Conservation (phyloP, 2,113 vertebrate genomes). For the Excalfactoria chinensis region DNA sequence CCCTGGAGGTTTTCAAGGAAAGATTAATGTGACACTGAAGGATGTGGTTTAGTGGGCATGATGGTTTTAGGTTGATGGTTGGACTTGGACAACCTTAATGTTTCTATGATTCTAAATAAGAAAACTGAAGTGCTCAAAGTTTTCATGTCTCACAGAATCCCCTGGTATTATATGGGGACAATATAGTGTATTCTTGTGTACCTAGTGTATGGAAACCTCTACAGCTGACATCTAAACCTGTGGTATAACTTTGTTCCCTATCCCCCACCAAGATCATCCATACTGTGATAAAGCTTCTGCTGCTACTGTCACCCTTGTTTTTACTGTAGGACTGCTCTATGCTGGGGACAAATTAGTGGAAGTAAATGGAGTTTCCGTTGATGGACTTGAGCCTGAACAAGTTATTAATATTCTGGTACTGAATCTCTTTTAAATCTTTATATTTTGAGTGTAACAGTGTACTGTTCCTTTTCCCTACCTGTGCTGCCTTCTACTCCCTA, state of each 20-base stretch:
- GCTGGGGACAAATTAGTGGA: conserved; percentile 95
- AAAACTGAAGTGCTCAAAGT: not conserved
- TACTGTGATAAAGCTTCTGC: not conserved
- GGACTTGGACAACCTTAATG: too few relatives aligned
- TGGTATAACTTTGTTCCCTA: not conserved
- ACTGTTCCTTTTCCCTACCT: not conserved
- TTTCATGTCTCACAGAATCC: not conserved
- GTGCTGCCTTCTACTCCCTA: not conserved
- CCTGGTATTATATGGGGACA: not conserved
- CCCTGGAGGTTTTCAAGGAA: too few relatives aligned
- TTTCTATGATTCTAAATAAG: not conserved
- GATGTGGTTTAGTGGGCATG: too few relatives aligned
- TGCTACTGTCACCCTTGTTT: conserved; percentile 7
- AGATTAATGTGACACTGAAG: too few relatives aligned
- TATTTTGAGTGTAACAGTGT: not conserved
- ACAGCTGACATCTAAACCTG: not conserved
- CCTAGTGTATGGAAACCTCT: not conserved
- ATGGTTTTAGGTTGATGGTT: too few relatives aligned
- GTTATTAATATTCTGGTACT: conserved; percentile 93
- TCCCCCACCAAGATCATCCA: not conserved
- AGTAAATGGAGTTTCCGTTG: conserved; percentile 91
- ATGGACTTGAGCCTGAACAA: conserved; percentile 94
- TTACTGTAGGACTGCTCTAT: conserved; percentile 85
- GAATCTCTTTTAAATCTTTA: not conserved
- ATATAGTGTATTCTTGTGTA: not conserved